phyloP scores from a whole-genome alignment of 2,888 invertebrate species.

The Bruchidius siliquastri region DNA sequence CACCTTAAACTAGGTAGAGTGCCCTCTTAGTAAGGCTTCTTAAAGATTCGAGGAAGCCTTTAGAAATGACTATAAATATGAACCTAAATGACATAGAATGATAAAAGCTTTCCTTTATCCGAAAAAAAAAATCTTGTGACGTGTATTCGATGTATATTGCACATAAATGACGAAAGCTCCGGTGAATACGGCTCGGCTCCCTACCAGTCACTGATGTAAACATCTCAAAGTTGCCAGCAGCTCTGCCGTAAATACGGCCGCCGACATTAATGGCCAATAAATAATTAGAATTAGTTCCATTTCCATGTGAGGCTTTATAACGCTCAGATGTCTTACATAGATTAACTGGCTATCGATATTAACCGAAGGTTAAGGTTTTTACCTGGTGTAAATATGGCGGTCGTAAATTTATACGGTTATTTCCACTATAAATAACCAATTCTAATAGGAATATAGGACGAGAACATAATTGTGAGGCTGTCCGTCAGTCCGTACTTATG shows the following conservation, averaged over 20 bases:
- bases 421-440: slow-evolving; percentile 25
- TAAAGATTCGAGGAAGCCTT: no score
- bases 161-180: background rate
- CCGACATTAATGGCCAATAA: slow-evolving; percentile 21
- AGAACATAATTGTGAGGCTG: slow-evolving; percentile 8
- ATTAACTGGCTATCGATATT: slow-evolving; percentile 32
- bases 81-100: no score
- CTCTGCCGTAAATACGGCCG: slow-evolving; percentile 26
- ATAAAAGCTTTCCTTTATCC: no score
- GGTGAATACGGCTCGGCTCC: background rate
- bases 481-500: no score
- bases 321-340: slow-evolving; percentile 35
- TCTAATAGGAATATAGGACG: slow-evolving; percentile 14
- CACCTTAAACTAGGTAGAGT: no score
- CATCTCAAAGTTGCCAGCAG: slow-evolving; percentile 17
- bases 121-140: no score
- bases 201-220: slow-evolving; percentile 1
- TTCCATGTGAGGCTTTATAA: slow-evolving; percentile 34
- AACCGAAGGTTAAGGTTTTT: slow-evolving; percentile 31
- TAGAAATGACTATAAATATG: no score
- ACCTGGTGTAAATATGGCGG: slow-evolving; percentile 13
- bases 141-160: no score
- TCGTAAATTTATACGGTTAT: slow-evolving; percentile 30
- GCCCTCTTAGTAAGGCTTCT: no score
- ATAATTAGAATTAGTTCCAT: slow-evolving; percentile 34